Base-by-base conservation (phyloP, 2,797 vertebrate genomes). In the Sebastolobus altivelis region DNA sequence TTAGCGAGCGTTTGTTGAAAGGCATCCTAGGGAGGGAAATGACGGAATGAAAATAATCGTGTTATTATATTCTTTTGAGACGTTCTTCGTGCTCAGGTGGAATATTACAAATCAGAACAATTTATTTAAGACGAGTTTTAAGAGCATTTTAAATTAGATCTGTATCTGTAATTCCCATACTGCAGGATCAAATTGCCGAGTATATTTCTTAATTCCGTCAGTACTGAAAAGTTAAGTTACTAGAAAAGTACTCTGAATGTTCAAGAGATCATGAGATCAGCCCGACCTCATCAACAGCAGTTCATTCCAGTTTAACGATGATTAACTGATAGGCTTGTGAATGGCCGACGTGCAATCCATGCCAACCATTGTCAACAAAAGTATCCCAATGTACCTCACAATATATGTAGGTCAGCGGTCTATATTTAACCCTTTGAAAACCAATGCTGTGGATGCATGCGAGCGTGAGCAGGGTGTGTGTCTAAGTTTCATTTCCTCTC, bases 1-100 rank as follows among this genome's bases (percentile, higher is more conserved):
- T 96, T 20, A 94, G 80, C 2, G 93, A 93, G 12, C 96, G 95
- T 82, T 97, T 98, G 83, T 87, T 94, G 87, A 96, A 94, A 90
- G 79, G 87, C 40, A 95, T 82, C 90, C 98, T 99, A 89, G 22
- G 43, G 14, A 70, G 22, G 11, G 38, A 81, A 82, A 86, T 38
- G 3, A 72, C n/a, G 9, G 43, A 22, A 65, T 10, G 20, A 63
- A 60, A 66, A 60, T 22, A 14, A 55, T 35, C 0, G 38, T 3
- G 46, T 12, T 25, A 16, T 59, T 22, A 7, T 66, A 49, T 31
- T 13, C 6, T 31, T 31, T 59, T 43, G 49, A 33, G 14, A 46
- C n/a, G 14, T 58, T 68, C 14, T 61, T 49, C 6, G 3, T 73
- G 59, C 37, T 75, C 10, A 35, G n/a, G 37, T 8, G 22, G 4